Evolutionary conservation across 1,140 invertebrate species (phyloP).

Genomic region (Brachionus rubens): DNA sequence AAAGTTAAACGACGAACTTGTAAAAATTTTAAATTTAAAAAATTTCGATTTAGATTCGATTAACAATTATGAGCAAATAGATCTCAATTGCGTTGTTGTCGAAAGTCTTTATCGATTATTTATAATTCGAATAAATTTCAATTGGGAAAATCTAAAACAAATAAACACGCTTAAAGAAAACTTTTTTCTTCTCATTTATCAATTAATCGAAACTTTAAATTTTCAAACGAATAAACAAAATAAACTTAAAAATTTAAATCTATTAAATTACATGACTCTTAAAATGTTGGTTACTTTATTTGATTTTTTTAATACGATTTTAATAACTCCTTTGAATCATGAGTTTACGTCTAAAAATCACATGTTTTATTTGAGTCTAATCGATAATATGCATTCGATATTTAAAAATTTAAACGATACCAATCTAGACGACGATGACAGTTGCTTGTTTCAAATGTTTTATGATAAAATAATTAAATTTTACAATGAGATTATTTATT

Average conservation of each 20-base stretch:
- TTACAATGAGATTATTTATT: slow-evolving; percentile 1
- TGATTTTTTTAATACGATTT: slow-evolving; percentile 24
- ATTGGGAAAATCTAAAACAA: background rate
- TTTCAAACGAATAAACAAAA: background rate
- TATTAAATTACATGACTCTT: too few relatives aligned
- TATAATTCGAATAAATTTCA: background rate
- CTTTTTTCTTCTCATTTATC: background rate
- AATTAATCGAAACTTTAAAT: background rate
- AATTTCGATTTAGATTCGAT: background rate
- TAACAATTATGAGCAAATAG: background rate
- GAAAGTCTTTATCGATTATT: background rate
- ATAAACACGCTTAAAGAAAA: background rate
- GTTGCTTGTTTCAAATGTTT: background rate
- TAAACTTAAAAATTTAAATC: too few relatives aligned
- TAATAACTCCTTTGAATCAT: background rate
- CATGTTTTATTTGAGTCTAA: background rate
- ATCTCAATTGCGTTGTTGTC: background rate
- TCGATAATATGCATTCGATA: slow-evolving; percentile 4
- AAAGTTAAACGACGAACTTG: slow-evolving; percentile 6
- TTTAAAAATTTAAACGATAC: background rate
- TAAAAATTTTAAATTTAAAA: slow-evolving; percentile 4
- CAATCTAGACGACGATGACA: background rate
- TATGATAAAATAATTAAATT: slow-evolving; percentile 10
- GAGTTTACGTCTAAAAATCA: background rate
- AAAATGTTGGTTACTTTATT: background rate